Percentiles rank a stretch among this genome's conserved stretches.
These are phyloP conservation scores for Zaprionus lachaisei DNA, from an alignment of 1,140 invertebrate genomes.

Conservation along the genomic window DNA sequence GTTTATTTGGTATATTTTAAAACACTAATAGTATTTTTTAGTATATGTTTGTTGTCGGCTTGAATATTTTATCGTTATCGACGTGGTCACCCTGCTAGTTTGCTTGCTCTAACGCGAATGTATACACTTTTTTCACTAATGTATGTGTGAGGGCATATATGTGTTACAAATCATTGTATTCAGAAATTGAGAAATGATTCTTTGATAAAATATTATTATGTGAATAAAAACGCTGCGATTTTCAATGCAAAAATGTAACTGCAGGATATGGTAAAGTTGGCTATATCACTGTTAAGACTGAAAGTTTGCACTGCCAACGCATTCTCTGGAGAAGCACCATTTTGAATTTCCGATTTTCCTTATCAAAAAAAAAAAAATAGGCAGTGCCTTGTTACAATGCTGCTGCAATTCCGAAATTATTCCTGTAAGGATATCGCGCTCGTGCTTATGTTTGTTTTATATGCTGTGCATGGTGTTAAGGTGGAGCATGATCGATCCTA, in stretches of 20 bases:
- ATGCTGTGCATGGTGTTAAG: background rate
- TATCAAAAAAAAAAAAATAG: background rate
- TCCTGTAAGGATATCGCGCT: background rate
- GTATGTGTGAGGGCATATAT: background rate
- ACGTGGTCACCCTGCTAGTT: background rate
- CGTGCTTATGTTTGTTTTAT: background rate
- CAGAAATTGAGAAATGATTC: background rate
- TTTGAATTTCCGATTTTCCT: background rate
- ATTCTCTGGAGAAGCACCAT: background rate
- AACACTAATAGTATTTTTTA: too few species aligned
- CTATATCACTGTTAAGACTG: background rate
- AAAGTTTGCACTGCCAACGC: background rate
- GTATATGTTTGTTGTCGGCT: too few species aligned
- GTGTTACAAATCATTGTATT: background rate
- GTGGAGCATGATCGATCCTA: background rate
- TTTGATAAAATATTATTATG: background rate
- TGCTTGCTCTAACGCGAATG: background rate
- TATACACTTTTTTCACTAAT: slow-evolving; percentile 1
- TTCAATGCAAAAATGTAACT: background rate
- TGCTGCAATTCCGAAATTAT: background rate
- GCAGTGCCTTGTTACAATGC: background rate
- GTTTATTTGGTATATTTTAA: too few species aligned
- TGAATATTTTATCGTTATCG: too few species aligned
- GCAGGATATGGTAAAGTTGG: background rate
- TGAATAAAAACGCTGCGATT: background rate